Percentiles rank a stretch among this genome's conserved stretches.
These are phyloP conservation scores for Lacanobia wlatinum DNA, from an alignment of 2,888 invertebrate species.

Conservation along the genomic window DNA sequence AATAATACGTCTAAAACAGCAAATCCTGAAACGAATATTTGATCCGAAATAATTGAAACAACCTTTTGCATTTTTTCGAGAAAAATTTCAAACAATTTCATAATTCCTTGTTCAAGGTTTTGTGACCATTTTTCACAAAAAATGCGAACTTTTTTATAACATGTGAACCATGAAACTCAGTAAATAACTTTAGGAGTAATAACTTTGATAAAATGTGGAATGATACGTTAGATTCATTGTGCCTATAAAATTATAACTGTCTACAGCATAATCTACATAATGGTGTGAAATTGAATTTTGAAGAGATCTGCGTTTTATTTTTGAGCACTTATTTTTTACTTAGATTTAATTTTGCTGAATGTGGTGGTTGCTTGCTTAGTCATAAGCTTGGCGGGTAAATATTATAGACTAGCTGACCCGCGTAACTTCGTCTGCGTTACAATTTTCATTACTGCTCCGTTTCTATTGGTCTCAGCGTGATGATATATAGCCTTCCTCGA, in stretches of 20 bases:
- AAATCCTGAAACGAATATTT: not conserved
- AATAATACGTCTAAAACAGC: not conserved
- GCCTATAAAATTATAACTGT: conserved; percentile 42
- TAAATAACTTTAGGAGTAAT: conserved; percentile 47
- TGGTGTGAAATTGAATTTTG: conserved; percentile 12
- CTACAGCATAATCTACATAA: conserved; percentile 6
- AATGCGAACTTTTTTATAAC: conserved; percentile 15
- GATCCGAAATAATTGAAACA: not conserved
- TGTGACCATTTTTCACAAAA: not conserved
- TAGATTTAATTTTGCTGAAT: conserved; percentile 6
- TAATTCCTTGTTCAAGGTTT: conserved; percentile 1
- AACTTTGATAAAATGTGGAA: conserved; percentile 47
- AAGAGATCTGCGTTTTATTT: conserved; percentile 3
- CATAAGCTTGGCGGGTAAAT: not conserved
- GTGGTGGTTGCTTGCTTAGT: not conserved
- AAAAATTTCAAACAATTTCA: conserved; percentile 6
- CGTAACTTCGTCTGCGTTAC: too few relatives aligned
- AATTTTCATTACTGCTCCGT: too few relatives aligned
- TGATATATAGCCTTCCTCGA: too few relatives aligned
- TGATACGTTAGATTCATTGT: conserved; percentile 42
- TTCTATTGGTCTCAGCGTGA: too few relatives aligned
- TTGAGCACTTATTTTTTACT: not conserved
- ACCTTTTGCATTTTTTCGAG: not conserved
- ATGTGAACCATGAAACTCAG: conserved; percentile 27
- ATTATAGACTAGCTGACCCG: too few relatives aligned